phyloP scores from a whole-genome alignment of 2,888 invertebrate species.

The Zele albiditarsus region DNA sequence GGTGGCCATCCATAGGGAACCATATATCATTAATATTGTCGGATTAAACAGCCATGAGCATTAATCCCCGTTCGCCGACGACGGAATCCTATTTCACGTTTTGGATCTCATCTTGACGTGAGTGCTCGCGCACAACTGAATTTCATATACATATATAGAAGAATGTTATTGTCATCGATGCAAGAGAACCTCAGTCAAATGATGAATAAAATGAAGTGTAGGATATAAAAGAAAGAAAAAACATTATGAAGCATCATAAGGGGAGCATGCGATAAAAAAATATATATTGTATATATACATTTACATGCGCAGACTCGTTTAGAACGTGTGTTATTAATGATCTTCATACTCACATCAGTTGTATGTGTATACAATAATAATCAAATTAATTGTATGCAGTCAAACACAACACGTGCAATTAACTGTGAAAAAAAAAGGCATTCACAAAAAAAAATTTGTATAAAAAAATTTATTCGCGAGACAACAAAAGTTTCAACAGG shows the following conservation, averaged over 20 bases:
- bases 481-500: background rate
- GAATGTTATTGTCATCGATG: background rate
- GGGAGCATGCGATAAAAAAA: background rate
- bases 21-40: slow-evolving; percentile 71
- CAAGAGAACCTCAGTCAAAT: background rate
- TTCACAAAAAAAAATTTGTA: background rate
- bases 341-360: background rate
- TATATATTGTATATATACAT: background rate
- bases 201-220: background rate
- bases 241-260: no score
- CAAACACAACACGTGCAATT: background rate
- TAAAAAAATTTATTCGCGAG: background rate
- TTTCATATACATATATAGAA: background rate
- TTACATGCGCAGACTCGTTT: background rate
- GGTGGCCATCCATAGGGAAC: slow-evolving; percentile 54
- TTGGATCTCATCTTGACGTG: slow-evolving; percentile 37
- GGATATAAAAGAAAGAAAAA: no score
- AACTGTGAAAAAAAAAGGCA: background rate
- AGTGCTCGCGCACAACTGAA: background rate
- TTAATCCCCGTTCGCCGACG: slow-evolving; percentile 63
- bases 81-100: slow-evolving; percentile 69
- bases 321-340: background rate
- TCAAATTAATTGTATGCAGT: slow-evolving; percentile 1
- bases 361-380: background rate
- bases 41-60: slow-evolving; percentile 69